These are phyloP conservation scores for Euplexia lucipara DNA, from an alignment of 2,888 invertebrate genomes.

Conservation along the genomic window DNA sequence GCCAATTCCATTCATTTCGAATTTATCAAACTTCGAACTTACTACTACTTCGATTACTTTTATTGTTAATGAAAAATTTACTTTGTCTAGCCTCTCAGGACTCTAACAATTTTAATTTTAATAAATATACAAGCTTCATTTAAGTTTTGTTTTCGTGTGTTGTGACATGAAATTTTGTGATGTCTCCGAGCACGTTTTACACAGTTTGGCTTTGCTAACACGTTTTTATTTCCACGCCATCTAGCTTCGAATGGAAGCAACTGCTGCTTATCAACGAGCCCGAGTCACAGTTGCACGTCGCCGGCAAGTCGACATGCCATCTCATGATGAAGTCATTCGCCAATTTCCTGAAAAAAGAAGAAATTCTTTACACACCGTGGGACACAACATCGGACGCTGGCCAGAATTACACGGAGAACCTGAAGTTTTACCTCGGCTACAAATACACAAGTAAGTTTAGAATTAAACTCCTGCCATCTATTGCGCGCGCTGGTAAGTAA, in stretches of 20 bases:
- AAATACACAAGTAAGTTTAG: slow-evolving; percentile 93
- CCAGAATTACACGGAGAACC: slow-evolving; percentile 91
- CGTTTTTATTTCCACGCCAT: slow-evolving; percentile 83
- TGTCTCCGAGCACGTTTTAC: slow-evolving; percentile 71
- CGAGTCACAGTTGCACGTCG: slow-evolving; percentile 92
- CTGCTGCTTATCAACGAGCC: slow-evolving; percentile 94
- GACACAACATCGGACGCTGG: slow-evolving; percentile 91
- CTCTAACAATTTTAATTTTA: no score
- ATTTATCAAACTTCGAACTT: no score
- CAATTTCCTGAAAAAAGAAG: slow-evolving; percentile 88
- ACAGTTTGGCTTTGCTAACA: slow-evolving; percentile 84
- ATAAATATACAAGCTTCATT: no score
- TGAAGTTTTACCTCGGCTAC: slow-evolving; percentile 92
- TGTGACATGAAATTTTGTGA: slow-evolving; percentile 37
- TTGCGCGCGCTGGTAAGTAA: slow-evolving; percentile 43
- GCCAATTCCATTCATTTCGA: no score
- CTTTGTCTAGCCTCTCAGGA: no score
- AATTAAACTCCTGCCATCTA: slow-evolving; percentile 57
- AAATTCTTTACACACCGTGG: slow-evolving; percentile 90
- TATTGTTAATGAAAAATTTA: no score
- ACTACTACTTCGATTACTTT: no score
- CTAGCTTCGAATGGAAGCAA: slow-evolving; percentile 93
- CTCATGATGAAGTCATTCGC: slow-evolving; percentile 94
- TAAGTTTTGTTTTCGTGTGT: no score
- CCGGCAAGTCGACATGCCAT: slow-evolving; percentile 93